These are phyloP conservation scores for Mus minutoides DNA, from an alignment of 2,797 vertebrate species.

Conservation along the genomic window DNA sequence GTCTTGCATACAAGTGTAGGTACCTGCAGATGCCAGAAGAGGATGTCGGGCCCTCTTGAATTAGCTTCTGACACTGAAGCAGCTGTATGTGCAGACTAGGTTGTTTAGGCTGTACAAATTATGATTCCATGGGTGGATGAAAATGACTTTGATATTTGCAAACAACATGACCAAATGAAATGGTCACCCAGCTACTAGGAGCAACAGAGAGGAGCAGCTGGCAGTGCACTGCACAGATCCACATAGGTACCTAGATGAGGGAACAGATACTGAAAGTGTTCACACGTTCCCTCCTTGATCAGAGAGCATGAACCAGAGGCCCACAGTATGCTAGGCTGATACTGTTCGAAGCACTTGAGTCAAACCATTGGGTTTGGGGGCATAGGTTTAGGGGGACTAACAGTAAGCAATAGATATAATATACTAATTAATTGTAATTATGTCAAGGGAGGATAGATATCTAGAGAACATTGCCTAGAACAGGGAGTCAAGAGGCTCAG, in stretches of 20 bases:
- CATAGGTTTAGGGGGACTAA: background rate
- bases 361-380: background rate
- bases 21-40: background rate
- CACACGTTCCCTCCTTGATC: background rate
- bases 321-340: background rate
- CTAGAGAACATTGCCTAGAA: background rate
- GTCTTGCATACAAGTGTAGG: background rate
- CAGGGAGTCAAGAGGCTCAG: background rate
- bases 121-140: background rate
- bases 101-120: background rate
- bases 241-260: background rate
- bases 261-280: background rate
- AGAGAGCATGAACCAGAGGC: background rate
- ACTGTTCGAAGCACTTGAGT: background rate
- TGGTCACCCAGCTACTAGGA: background rate
- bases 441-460: background rate
- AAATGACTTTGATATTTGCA: background rate
- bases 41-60: background rate
- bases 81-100: background rate
- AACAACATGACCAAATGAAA: constrained; percentile 1
- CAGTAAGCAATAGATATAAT: background rate
- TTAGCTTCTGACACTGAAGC: background rate
- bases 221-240: background rate
- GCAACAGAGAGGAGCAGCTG: background rate
- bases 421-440: background rate